Evolutionary conservation across 2,888 invertebrate species (phyloP).

Genomic region (Apodemia hepburni): DNA sequence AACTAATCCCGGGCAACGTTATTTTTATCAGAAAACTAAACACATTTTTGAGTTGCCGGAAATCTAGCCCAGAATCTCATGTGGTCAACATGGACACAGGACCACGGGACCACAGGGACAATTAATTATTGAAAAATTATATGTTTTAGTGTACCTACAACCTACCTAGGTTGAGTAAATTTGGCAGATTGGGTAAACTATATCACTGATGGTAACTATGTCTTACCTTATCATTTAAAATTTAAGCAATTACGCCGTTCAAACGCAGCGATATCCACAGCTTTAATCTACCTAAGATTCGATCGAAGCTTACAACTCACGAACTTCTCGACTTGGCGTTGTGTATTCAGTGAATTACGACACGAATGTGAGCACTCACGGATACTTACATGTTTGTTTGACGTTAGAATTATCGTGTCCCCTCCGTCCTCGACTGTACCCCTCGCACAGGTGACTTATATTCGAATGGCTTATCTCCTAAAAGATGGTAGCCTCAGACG

Average conservation of each 20-base stretch:
- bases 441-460: slow-evolving; percentile 23
- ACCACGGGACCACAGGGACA: too few relatives aligned
- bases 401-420: slow-evolving; percentile 53
- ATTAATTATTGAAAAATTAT: too few relatives aligned
- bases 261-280: not conserved
- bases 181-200: too few relatives aligned
- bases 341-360: slow-evolving; percentile 58
- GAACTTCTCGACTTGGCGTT: slow-evolving; percentile 43
- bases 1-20: too few relatives aligned
- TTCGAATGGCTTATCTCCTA: slow-evolving; percentile 22
- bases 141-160: too few relatives aligned
- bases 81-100: too few relatives aligned
- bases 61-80: too few relatives aligned
- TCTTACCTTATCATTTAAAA: not conserved
- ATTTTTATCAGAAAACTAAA: too few relatives aligned
- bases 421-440: slow-evolving; percentile 27
- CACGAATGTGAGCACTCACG: slow-evolving; percentile 40
- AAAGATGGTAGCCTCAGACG: slow-evolving; percentile 9
- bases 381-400: slow-evolving; percentile 56
- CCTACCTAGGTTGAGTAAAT: too few relatives aligned
- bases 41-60: too few relatives aligned
- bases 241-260: not conserved
- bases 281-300: slow-evolving; percentile 1
- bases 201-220: too few relatives aligned
- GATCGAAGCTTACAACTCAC: slow-evolving; percentile 26